Evolutionary conservation across 2,797 vertebrate genomes (phyloP).

Genomic region (Rhinatrema bivittatum): DNA sequence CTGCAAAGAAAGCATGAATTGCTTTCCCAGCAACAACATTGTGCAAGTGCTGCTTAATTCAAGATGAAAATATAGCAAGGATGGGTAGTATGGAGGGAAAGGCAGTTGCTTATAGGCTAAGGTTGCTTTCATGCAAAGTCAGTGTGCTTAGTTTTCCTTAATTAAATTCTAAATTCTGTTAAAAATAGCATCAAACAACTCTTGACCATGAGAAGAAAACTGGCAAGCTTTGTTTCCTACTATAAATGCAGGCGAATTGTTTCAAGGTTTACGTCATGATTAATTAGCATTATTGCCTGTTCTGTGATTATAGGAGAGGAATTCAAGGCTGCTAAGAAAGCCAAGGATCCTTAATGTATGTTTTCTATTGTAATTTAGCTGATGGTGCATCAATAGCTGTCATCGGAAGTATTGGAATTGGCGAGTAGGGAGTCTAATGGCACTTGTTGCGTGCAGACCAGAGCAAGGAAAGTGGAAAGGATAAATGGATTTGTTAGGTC

Average conservation of each 20-base stretch:
- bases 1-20: slow-evolving; percentile 26
- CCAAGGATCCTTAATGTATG: slow-evolving; percentile 18
- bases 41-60: slow-evolving; percentile 10
- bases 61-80: slow-evolving; percentile 15
- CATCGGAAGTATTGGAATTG: slow-evolving; percentile 15
- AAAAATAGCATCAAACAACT: not conserved
- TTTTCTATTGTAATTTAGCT: slow-evolving; percentile 32
- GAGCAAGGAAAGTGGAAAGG: slow-evolving; percentile 21
- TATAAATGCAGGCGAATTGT: slow-evolving; percentile 16
- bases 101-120: too few species aligned
- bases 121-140: too few species aligned
- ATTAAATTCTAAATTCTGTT: too few species aligned
- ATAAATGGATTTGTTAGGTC: slow-evolving; percentile 9
- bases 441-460: slow-evolving; percentile 13
- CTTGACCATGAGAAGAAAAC: not conserved
- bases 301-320: slow-evolving; percentile 22
- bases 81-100: too few species aligned
- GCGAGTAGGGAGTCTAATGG: too few species aligned
- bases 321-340: slow-evolving; percentile 20
- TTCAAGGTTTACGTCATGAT: slow-evolving; percentile 6
- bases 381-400: slow-evolving; percentile 35
- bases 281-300: slow-evolving; percentile 22
- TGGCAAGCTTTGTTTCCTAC: slow-evolving; percentile 2
- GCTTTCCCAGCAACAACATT: slow-evolving; percentile 29
- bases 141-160: too few species aligned